Evolutionary conservation across 1,140 invertebrate genomes (phyloP), one percentile per base, ranked within the genome.

Genomic region (Eurosta solidaginis): DNA sequence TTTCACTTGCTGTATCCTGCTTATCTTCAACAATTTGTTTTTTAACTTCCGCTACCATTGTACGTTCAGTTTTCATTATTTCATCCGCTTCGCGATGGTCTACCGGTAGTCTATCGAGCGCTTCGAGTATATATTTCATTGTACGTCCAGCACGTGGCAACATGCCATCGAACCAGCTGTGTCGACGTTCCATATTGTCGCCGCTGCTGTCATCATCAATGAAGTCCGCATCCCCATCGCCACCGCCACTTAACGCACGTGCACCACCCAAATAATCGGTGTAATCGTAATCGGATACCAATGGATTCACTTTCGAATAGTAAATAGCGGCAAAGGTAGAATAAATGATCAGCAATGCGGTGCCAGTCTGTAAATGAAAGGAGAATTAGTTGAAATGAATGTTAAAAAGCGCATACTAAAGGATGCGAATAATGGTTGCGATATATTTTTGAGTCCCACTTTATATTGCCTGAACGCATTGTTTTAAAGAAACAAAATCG

Each of bases 241-340:
- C 59, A 22, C 89, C 88, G 50, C 90, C 88, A 3, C 89, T 88
- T 9, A 90, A 84, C 5, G 90, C 88, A 75, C 89, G 83, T 63
- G 90, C 91, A 78, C 89, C 89, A 74, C 89, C 89, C 63, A 90
- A 83, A 83, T 94, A 93, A 83, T 94, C 93, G 25, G 91, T 91
- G 77, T 93, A 92, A 82, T 93, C 93, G 84, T 93, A 93, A 80
- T 94, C 93, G 33, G 91, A 91, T 9, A 92, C 90, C 68, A 94
- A 90, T 9, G 93, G 93, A 87, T 94, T 95, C 81, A 94, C 94
- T 86, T 95, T 95, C 27, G 94, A 94, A 85, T 94, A 96, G 88
- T 95, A 96, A 82, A 95, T 92, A 63, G 94, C 94, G 0, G 94
- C 94, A 79, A 95, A 92, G 63, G 93, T 93, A 17, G 94, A 94